phyloP scores from a whole-genome alignment of 2,113 vertebrate genomes.

The Motacilla alba region DNA sequence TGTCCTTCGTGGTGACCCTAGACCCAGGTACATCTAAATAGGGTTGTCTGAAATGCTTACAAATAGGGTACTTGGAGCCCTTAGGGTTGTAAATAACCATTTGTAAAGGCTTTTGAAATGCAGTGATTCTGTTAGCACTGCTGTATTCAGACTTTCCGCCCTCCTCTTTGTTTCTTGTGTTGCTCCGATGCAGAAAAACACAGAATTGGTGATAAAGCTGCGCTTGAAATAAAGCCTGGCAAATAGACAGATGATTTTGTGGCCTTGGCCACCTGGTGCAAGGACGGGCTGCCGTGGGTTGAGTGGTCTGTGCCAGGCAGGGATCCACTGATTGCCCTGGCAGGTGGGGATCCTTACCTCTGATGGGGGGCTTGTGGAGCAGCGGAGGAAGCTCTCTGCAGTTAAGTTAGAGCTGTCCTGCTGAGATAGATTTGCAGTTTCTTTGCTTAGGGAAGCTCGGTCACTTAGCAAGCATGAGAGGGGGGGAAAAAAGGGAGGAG shows the following conservation, averaged over 20 bases:
- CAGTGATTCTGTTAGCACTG: not conserved
- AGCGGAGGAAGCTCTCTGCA: not conserved
- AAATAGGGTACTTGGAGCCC: not conserved
- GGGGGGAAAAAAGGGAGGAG: not conserved
- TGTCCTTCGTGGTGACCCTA: not conserved
- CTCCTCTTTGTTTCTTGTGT: not conserved
- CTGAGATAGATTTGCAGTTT: not conserved
- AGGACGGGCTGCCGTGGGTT: rapidly evolving
- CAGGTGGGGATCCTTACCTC: not conserved
- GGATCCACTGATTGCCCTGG: not conserved
- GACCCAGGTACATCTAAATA: not conserved
- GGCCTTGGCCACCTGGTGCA: not conserved
- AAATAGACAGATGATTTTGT: not conserved
- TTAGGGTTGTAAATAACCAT: not conserved
- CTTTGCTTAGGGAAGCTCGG: not conserved
- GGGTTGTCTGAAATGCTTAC: not conserved
- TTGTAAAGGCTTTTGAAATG: not conserved
- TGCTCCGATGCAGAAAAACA: not conserved
- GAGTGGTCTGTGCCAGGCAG: not conserved
- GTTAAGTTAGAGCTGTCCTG: not conserved
- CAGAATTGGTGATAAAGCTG: not conserved
- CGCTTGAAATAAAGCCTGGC: not conserved
- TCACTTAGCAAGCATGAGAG: not conserved
- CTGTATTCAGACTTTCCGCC: not conserved
- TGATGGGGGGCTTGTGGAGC: not conserved